Evolutionary conservation across 1,140 invertebrate species (phyloP).

Genomic region (Temnothorax nylanderi): DNA sequence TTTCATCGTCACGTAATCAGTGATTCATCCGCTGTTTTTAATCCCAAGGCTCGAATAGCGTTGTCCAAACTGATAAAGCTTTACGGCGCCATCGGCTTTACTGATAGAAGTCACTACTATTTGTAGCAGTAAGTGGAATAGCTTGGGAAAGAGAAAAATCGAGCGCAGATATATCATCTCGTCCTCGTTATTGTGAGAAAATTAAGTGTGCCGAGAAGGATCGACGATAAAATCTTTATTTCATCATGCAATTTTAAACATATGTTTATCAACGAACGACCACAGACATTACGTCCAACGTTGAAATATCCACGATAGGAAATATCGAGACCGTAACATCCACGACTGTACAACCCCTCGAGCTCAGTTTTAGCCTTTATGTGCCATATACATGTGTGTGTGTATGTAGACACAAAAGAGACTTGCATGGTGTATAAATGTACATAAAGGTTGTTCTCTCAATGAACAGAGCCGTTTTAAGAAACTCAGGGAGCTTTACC

Average conservation of each 20-base stretch:
- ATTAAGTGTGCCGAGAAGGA: neutral
- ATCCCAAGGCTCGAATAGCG: conserved; percentile 52
- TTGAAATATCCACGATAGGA: conserved; percentile 2
- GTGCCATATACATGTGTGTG: neutral
- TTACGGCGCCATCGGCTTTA: conserved; percentile 42
- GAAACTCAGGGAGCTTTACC: neutral
- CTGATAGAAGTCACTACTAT: neutral
- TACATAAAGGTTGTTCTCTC: conserved; percentile 67
- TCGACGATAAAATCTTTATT: conserved; percentile 8
- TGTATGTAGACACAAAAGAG: neutral
- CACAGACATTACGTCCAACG: neutral
- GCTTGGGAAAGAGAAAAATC: neutral
- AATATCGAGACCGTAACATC: conserved; percentile 28
- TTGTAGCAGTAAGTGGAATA: neutral
- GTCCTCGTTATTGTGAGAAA: neutral
- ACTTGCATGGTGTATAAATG: conserved; percentile 47
- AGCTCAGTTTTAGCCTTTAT: conserved; percentile 7
- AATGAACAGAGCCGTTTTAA: conserved; percentile 49
- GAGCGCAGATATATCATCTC: too few relatives aligned
- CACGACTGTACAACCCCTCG: neutral
- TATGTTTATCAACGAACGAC: neutral
- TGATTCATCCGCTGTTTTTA: conserved; percentile 67
- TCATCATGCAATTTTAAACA: neutral
- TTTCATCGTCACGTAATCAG: conserved; percentile 33
- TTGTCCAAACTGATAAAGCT: conserved; percentile 62